A percentile compares a stretch with the other conserved stretches of the same genome.
phyloP scores from a whole-genome alignment of 2,113 vertebrate genomes.

The Melanocharis versteri region DNA sequence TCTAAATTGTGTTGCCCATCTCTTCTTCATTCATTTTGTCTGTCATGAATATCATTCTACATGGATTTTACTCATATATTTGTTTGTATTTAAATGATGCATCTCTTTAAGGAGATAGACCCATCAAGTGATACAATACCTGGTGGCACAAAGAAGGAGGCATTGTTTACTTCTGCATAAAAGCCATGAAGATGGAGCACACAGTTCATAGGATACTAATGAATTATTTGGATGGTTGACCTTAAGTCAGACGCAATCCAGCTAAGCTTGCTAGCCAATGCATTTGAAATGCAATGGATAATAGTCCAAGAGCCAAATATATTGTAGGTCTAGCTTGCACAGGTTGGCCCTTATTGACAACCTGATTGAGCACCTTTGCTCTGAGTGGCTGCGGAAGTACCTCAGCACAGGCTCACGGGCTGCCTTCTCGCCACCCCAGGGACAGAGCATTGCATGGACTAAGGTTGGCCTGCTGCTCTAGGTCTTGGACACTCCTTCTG shows the following conservation, averaged over 20 bases:
- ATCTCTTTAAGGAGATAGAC: conserved; percentile 16
- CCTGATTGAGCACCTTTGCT: neutral
- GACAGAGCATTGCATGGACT: neutral
- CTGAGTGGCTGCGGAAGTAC: neutral
- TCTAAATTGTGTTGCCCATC: conserved; percentile 38
- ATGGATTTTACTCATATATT: conserved; percentile 5
- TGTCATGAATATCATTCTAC: neutral
- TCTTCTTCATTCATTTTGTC: conserved; percentile 1
- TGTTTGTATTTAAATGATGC: conserved; percentile 36
- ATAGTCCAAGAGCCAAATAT: neutral
- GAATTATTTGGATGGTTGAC: conserved; percentile 24
- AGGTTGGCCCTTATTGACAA: neutral
- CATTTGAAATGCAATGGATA: neutral
- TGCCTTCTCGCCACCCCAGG: neutral
- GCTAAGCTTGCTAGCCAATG: neutral
- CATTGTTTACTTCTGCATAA: conserved; percentile 27
- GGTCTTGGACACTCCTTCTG: neutral
- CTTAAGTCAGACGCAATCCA: conserved; percentile 1
- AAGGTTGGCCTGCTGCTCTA: neutral
- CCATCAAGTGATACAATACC: neutral
- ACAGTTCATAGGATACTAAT: neutral
- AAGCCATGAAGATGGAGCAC: neutral
- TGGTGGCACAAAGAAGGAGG: neutral
- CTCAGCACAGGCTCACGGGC: fast-evolving
- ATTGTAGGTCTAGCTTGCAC: neutral